Base-by-base conservation (phyloP, 2,113 vertebrate species). In the Myotis davidii region DNA sequence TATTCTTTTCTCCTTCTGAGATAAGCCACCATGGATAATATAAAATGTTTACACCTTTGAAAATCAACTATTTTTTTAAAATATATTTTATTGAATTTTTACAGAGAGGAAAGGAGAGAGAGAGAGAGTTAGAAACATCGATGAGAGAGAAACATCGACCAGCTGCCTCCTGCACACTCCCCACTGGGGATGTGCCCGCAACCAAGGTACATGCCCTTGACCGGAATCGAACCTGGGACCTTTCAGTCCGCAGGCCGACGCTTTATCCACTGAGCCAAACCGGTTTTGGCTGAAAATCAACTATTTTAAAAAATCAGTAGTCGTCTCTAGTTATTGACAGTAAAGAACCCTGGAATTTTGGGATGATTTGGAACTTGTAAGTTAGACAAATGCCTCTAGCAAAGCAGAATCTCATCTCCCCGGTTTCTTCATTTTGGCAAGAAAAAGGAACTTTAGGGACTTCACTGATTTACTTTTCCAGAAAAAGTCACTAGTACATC, bases 391-490 rank as follows among this genome's bases (percentile, higher is more conserved):
- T 78, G 29, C 90, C n/a, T 18, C n/a, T 67, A 64, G 39, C 59
- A n/a, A 94, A 93, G 70, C 34, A 72, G 54, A 84, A 61, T 20
- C 76, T 48, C 21, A 37, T 83, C 27, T 8, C 12, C 59, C 18
- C 13, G 23, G 70, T 88, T 78, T 90, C 59, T 72, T 72, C 21
- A 65, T 77, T 88, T 87, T 83, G 48, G 14, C 50, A 84, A 90
- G 70, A 82, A 94, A 83, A 94, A 85, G 50, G 48, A 93, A n/a
- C 32, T 90, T 77, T 37, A 93, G 61, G 9, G 23, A 45, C 16
- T 48, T 37, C 9, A 50, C 42, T 73, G 12, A 85, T 94, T 67
- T 45, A 39, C 48, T 89, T 61, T 93, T 59, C 42, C 45, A 65
- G 88, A 70, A 74, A 70, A 92, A 23, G 59, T 91, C 70, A 72